Evolutionary conservation across 30 jellyfish, hydroid and myxozoan species (phyloP).

Genomic region (Hydractinia echinata): DNA sequence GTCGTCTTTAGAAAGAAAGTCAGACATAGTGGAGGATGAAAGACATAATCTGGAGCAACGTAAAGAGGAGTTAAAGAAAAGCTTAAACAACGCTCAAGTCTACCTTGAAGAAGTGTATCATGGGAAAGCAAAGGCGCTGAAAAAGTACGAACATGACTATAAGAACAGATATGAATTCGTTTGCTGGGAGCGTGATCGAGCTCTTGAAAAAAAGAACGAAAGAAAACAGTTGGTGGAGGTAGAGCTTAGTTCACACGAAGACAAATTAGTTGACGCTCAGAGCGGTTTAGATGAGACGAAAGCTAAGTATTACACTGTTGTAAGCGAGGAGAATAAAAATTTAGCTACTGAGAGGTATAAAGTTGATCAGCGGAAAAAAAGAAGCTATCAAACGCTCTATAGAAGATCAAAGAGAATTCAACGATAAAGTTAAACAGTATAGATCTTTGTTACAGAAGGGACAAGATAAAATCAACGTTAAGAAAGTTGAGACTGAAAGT

Average conservation of each 20-base stretch:
- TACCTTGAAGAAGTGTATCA: constrained; percentile 39
- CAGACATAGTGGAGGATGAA: constrained; percentile 60
- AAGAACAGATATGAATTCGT: constrained; percentile 64
- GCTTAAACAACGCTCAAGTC: constrained; percentile 34
- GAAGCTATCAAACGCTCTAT: constrained; percentile 44
- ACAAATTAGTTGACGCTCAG: constrained; percentile 43
- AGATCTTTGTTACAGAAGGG: constrained; percentile 18
- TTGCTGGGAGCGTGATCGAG: constrained; percentile 71
- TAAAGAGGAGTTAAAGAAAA: constrained; percentile 27
- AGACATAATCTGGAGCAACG: constrained; percentile 40
- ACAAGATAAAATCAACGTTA: constrained; percentile 29
- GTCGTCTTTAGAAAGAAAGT: constrained; percentile 45
- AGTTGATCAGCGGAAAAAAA: constrained; percentile 56
- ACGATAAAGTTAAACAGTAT: constrained; percentile 34
- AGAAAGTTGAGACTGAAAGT: constrained; percentile 39
- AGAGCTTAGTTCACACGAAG: constrained; percentile 39
- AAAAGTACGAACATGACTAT: constrained; percentile 51
- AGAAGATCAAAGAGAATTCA: constrained; percentile 45
- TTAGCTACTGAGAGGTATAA: constrained; percentile 40
- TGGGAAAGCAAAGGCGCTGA: constrained; percentile 50
- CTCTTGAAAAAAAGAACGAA: constrained; percentile 36
- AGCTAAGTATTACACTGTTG: constrained; percentile 38
- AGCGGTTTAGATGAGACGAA: constrained; percentile 41
- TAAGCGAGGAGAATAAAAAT: constrained; percentile 42
- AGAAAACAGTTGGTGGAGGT: constrained; percentile 39